Evolutionary conservation across 2,113 vertebrate species (phyloP), one percentile per base, ranked within the genome.

Genomic region (Pungitius pungitius): DNA sequence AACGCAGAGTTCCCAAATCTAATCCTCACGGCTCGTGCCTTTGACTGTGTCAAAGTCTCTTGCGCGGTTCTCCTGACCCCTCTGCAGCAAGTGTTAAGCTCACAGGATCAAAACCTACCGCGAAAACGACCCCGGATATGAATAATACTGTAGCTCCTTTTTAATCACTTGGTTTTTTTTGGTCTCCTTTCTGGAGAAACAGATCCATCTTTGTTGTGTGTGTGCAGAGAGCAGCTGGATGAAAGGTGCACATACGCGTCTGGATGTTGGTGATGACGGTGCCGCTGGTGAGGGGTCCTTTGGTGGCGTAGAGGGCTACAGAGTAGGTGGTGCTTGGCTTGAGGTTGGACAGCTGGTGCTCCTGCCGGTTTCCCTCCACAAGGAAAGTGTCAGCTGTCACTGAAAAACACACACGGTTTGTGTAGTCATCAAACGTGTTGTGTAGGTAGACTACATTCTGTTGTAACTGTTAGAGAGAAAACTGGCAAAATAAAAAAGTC

Each of bases 351-450:
- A 99, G 92, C 89, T 95, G 95, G 81, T 97, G 94, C 78, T 98
- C 95, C 76, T 96, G 96, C 63, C 84, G 95, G 86, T 81, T 85
- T 45, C 97, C 97, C 43, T 98, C 96, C 77, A 97, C 96, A 0
- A 99, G 89, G 85, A 99, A 94, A 20, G 96, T 99, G 82, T 99
- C 95, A 49, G 95, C 95, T 40, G 95, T 93, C 78, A 93, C 98
- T 99, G 83, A 57, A 76, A 72, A 90, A 40, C 63, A 72, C 5
- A 58, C 12, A 54, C 55, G 6, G 49, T 26, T 12, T 27, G 52
- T 22, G 33, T 59, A 3, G 55, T 39, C 30, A 56, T 64, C 13
- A 67, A 69, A 43, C 37, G 73, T 60, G 30, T n/a, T 60, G 12
- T 40, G 33, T 49, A 14, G 58, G 49, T 15, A 37, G 51, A 57